Evolutionary conservation across 2,113 vertebrate species (phyloP).

Genomic region (Phyllostomus hastatus): DNA sequence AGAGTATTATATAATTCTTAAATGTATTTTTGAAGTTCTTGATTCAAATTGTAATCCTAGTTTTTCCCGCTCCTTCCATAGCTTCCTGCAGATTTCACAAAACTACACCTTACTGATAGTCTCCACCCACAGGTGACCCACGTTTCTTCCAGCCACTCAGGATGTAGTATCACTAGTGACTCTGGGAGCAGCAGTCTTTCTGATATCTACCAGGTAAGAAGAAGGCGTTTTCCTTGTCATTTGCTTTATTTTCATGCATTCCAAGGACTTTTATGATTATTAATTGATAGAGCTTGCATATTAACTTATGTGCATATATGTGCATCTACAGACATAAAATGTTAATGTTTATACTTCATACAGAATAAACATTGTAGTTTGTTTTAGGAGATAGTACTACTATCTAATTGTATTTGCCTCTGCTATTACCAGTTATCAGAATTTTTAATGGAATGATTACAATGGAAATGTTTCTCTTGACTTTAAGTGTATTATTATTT

Average conservation of each 20-base stretch:
- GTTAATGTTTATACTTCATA: background rate
- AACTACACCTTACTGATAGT: slow-evolving; percentile 98
- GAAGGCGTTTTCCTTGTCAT: background rate
- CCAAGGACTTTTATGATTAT: background rate
- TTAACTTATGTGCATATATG: background rate
- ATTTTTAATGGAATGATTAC: background rate
- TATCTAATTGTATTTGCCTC: background rate
- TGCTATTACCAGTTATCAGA: background rate
- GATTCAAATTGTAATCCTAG: slow-evolving; percentile 73
- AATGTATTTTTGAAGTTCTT: slow-evolving; percentile 35
- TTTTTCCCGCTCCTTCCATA: slow-evolving; percentile 79
- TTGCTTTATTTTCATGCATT: background rate
- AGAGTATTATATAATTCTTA: slow-evolving; percentile 37
- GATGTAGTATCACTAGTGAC: slow-evolving; percentile 99
- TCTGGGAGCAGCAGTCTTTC: slow-evolving; percentile 99
- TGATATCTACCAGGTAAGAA: slow-evolving; percentile 99
- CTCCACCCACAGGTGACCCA: slow-evolving; percentile 99
- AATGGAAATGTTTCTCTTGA: background rate
- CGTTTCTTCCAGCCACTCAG: slow-evolving; percentile 98
- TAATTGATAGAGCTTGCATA: background rate
- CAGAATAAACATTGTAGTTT: background rate
- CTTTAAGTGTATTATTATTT: slow-evolving; percentile 7
- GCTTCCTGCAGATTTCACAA: slow-evolving; percentile 99
- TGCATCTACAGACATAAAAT: background rate
- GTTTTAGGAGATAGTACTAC: background rate